Percentiles rank a stretch among this genome's conserved stretches.
Conservation (phyloP, 2,888 invertebrate species). For the Drosophila barbarae region DNA sequence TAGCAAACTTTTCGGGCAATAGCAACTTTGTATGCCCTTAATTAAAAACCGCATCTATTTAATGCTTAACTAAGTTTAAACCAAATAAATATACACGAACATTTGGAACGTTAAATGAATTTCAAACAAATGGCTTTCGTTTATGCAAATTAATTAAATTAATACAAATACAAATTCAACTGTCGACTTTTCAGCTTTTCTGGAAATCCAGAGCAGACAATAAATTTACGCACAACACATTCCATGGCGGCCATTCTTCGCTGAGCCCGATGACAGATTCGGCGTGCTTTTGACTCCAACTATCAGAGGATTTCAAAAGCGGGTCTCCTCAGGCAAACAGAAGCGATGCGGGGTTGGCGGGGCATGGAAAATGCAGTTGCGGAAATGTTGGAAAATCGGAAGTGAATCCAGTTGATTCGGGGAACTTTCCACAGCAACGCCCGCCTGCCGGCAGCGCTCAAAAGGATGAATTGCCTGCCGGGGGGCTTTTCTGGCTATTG, state of each 20-base stretch:
- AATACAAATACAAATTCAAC: conserved; percentile 6
- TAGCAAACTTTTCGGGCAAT: conserved; percentile 8
- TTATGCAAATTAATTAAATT: conserved; percentile 29
- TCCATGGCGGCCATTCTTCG: conserved; percentile 1
- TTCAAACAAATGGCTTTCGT: conserved; percentile 18
- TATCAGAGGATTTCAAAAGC: conserved; percentile 13
- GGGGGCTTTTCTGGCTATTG: conserved; percentile 21
- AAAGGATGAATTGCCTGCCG: conserved; percentile 8
- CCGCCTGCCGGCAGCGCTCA: conserved; percentile 8
- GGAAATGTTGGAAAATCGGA: conserved; percentile 53
- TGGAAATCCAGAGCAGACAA: not conserved
- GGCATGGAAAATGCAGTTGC: conserved; percentile 22
- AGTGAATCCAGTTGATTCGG: conserved; percentile 36
- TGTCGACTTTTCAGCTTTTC: not conserved
- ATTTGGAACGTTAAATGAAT: conserved; percentile 4
- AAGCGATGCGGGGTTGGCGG: not conserved
- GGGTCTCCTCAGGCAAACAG: conserved; percentile 6
- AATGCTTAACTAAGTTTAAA: conserved; percentile 23
- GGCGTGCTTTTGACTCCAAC: conserved; percentile 5
- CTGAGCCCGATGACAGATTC: conserved; percentile 16
- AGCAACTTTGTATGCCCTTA: conserved; percentile 34
- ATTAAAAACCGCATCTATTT: conserved; percentile 40
- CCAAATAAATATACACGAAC: conserved; percentile 4
- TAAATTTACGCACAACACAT: conserved; percentile 2
- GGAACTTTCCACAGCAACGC: conserved; percentile 1